Conservation (phyloP, 2,113 vertebrate species). For the Chaetodon auriga region DNA sequence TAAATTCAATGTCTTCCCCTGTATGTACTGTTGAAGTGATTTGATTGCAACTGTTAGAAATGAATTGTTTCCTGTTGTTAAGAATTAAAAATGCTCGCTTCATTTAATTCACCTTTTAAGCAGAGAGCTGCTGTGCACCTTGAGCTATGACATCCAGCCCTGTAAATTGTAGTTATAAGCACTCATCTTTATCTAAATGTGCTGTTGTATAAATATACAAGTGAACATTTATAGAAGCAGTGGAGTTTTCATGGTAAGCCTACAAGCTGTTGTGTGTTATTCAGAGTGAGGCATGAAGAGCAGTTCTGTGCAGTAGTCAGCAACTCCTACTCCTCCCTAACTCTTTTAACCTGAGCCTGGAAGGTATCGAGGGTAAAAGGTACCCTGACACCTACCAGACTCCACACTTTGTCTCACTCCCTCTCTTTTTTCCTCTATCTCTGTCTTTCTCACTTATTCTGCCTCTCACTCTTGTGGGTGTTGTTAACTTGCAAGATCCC, state of each 20-base stretch:
- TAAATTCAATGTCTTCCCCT: neutral
- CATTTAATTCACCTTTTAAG: conserved; percentile 24
- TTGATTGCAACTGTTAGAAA: neutral
- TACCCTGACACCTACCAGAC: neutral
- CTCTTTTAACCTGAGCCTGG: conserved; percentile 21
- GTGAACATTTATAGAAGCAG: conserved; percentile 1
- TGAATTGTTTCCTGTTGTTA: neutral
- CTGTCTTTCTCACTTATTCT: conserved; percentile 2
- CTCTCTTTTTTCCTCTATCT: neutral
- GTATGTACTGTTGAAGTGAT: neutral
- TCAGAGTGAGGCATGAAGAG: conserved; percentile 36
- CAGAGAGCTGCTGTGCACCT: neutral
- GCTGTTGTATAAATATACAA: conserved; percentile 11
- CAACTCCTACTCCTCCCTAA: conserved; percentile 16
- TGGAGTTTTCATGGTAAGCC: conserved; percentile 32
- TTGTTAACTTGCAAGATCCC: neutral
- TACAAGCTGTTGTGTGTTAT: conserved; percentile 52
- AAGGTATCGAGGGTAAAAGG: neutral
- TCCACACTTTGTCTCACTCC: neutral
- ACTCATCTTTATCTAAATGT: neutral
- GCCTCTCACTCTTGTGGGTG: conserved; percentile 1
- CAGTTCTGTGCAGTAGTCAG: conserved; percentile 24
- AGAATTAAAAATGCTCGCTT: neutral
- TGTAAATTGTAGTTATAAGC: neutral
- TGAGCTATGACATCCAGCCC: neutral